Percentiles rank a stretch among this genome's conserved stretches.
phyloP scores from a whole-genome alignment of 2,797 vertebrate genomes.

The Urophycis tenuis region DNA sequence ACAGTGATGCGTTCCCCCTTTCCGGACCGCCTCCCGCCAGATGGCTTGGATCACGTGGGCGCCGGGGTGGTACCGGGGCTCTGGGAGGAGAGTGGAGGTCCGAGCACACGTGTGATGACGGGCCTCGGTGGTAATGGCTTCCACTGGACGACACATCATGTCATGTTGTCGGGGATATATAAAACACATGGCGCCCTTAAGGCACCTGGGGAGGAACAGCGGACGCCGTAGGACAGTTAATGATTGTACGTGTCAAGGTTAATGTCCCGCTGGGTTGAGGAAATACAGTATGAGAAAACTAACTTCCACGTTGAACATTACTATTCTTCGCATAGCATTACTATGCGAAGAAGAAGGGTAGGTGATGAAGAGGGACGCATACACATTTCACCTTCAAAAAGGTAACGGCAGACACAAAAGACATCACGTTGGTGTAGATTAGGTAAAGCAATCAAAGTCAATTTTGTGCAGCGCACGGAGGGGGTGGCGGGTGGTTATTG shows the following conservation, averaged over 20 bases:
- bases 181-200: conserved; percentile 40
- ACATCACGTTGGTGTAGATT: conserved; percentile 1
- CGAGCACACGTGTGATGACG: conserved; percentile 33
- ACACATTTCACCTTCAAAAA: neutral
- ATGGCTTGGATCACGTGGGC: conserved; percentile 55
- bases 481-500: neutral
- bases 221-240: conserved; percentile 8
- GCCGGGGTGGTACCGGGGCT: conserved; percentile 38
- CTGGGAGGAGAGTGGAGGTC: conserved; percentile 44
- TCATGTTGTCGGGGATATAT: conserved; percentile 22
- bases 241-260: neutral
- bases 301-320: no score
- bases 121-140: conserved; percentile 43
- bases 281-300: neutral
- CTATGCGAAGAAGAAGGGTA: neutral
- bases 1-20: conserved; percentile 45
- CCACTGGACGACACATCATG: conserved; percentile 33
- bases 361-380: neutral
- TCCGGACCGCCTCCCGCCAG: conserved; percentile 48
- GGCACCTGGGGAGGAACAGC: conserved; percentile 29
- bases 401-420: neutral
- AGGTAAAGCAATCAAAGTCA: conserved; percentile 17
- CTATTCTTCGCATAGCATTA: no score
- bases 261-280: neutral
- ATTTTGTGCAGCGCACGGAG: conserved; percentile 13